These are phyloP conservation scores for Pseudochirops cupreus DNA, from an alignment of 2,797 vertebrate genomes.

Conservation along the genomic window DNA sequence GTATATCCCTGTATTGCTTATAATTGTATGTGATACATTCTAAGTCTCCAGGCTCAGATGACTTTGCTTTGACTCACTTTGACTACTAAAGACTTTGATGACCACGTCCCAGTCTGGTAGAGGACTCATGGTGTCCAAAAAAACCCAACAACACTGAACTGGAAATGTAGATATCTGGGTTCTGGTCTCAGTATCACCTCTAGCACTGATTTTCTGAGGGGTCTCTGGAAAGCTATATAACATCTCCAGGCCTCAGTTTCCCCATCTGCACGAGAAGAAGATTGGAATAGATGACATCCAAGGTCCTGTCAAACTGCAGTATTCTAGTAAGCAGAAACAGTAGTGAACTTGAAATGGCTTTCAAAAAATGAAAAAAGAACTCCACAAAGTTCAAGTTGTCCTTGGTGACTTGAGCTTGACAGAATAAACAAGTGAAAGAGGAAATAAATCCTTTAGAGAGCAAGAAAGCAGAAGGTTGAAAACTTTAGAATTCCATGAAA, in stretches of 20 bases:
- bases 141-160: not conserved
- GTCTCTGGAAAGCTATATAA: not conserved
- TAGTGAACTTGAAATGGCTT: not conserved
- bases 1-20: not conserved
- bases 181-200: not conserved
- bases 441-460: not conserved
- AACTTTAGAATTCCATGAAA: not conserved
- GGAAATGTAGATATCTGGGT: not conserved
- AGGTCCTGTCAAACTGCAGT: not conserved
- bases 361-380: not conserved
- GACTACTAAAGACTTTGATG: not conserved
- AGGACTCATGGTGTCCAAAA: not conserved
- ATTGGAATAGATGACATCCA: not conserved
- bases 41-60: not conserved
- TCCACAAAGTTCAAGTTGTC: not conserved
- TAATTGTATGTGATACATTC: not conserved
- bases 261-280: no score
- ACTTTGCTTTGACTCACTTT: not conserved
- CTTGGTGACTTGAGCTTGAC: not conserved
- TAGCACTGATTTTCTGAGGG: not conserved
- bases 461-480: not conserved
- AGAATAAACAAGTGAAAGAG: not conserved
- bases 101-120: not conserved
- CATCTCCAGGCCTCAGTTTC: not conserved
- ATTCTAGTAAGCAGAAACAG: not conserved